phyloP scores from a whole-genome alignment of 2,113 vertebrate species.

The Heterotilapia buettikoferi region DNA sequence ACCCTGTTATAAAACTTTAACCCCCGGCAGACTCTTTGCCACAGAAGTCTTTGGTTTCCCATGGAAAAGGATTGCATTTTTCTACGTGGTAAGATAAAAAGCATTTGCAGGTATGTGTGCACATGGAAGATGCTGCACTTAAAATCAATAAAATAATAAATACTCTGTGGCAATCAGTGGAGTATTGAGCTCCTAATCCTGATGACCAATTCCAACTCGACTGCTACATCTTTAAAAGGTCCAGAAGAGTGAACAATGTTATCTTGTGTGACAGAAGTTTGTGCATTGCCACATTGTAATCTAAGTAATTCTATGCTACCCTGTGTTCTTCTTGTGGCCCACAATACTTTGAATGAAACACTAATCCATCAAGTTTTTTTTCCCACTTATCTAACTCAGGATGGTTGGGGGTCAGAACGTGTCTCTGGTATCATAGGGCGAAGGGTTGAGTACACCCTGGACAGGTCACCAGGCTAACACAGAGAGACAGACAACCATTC shows the following conservation, averaged over 20 bases:
- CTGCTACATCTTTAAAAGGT: neutral
- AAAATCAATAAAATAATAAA: neutral
- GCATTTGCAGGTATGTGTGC: neutral
- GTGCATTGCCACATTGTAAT: neutral
- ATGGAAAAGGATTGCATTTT: neutral
- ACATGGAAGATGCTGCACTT: neutral
- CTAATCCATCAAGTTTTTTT: accelerated
- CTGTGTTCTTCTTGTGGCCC: neutral
- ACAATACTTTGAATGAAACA: neutral
- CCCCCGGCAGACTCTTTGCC: neutral
- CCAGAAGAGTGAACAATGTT: neutral
- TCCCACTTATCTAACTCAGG: neutral
- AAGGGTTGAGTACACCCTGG: neutral
- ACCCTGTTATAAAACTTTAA: neutral
- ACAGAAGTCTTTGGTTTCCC: neutral
- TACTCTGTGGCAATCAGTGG: neutral
- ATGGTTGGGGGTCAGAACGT: neutral
- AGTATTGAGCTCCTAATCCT: neutral
- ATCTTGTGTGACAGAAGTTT: neutral
- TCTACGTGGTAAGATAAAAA: neutral
- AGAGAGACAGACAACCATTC: neutral
- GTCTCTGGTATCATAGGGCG: neutral
- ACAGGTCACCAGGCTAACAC: neutral
- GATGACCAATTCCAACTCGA: neutral
- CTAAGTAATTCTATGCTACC: neutral